Percentiles rank a stretch among this genome's conserved stretches.
phyloP scores from a whole-genome alignment of 2,113 vertebrate species.

The Chinchilla lanigera region DNA sequence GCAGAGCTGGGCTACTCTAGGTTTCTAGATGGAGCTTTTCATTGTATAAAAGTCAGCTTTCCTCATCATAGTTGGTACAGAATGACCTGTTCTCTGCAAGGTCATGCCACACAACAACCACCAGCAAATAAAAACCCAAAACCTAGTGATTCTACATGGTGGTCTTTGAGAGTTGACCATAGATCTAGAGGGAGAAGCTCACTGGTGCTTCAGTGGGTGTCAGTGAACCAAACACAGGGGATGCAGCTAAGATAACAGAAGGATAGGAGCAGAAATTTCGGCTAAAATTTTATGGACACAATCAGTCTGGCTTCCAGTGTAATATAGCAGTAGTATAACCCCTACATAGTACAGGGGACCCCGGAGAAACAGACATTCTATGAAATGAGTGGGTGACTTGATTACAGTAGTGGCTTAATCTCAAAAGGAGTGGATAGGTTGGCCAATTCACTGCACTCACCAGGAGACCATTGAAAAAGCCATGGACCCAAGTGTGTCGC shows the following conservation, averaged over 20 bases:
- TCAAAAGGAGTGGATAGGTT: background rate
- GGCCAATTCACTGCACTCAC: background rate
- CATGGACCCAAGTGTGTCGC: background rate
- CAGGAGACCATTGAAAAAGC: background rate
- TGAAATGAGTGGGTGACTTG: constrained; percentile 52
- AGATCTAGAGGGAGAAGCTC: background rate
- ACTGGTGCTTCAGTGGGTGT: background rate
- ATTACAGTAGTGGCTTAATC: constrained; percentile 48
- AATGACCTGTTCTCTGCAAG: background rate
- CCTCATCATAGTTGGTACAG: background rate
- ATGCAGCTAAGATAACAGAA: background rate
- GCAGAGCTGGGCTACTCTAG: background rate
- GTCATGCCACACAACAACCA: background rate
- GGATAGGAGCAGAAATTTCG: background rate
- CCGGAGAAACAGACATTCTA: constrained; percentile 1
- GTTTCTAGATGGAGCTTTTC: background rate
- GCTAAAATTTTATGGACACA: background rate
- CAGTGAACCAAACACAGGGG: background rate
- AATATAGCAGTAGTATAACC: background rate
- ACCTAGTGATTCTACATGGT: background rate
- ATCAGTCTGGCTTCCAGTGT: background rate
- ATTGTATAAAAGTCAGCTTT: background rate
- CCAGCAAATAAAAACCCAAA: background rate
- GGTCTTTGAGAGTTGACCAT: background rate
- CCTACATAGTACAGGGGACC: constrained; percentile 25